Evolutionary conservation across 2,888 invertebrate species (phyloP), one percentile per base, ranked within the genome.

Genomic region (Alviniconcha strummeri): DNA sequence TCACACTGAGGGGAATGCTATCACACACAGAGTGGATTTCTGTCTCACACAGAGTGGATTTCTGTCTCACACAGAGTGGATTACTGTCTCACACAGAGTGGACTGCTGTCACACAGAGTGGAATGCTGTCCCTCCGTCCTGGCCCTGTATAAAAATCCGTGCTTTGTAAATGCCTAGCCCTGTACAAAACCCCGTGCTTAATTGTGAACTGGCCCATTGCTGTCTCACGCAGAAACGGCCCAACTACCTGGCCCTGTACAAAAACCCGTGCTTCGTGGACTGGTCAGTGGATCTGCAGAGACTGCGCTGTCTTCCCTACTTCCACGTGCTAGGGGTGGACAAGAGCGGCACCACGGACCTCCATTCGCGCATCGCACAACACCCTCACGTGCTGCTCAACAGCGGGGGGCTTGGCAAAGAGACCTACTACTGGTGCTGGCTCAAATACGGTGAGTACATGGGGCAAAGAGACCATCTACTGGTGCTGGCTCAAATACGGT

Each of bases 331-430:
- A n/a, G 91, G 91, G 0, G 87, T 90, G 55, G 91, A 90, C 84
- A 91, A 91, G 82, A 87, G 88, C 83, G 91, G 90, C 1, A 88
- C 91, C 36, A 91, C 91, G 0, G 91, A 91, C 84, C 86, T 91
- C 1, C 89, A 87, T 74, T 83, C 84, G 78, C 84, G 88, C 11
- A 84, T 91, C 7, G 83, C 85, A 0, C 72, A 85, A 69, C 90
- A 91, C 72, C 90, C 90, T 9, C 86, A 89, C 71, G 85, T 91
- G 11, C 57, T 88, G 8, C 83, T 82, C 19, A 90, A 89, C 76
- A 77, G 76, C 13, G 91, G 90, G 4, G 79, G 81, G 11, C 79
- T 89, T 11, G 80, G 85, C 57, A 91, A 91, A 81, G 91, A 91
- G 79, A 90, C 89, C 0, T 87, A 87, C 85, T 91, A 88, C 88